Percentiles rank a stretch among this genome's conserved stretches.
These are phyloP conservation scores for Galleria mellonella DNA, from an alignment of 1,140 invertebrate species.

Conservation along the genomic window DNA sequence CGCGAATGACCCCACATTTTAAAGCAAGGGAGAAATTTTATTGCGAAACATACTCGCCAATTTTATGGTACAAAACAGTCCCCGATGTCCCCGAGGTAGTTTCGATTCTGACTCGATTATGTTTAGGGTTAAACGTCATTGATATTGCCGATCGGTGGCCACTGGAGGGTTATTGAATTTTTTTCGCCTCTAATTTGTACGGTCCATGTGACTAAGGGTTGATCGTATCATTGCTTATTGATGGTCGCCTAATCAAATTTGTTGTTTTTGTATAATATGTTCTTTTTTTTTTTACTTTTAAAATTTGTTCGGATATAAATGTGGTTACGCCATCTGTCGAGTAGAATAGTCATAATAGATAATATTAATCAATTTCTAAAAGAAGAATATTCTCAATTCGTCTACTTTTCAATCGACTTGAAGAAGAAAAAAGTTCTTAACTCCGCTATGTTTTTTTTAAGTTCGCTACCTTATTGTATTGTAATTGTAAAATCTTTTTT, in stretches of 20 bases:
- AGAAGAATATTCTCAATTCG: too few species aligned
- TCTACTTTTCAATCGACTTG: too few species aligned
- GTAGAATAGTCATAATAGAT: too few species aligned
- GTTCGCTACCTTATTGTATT: too few species aligned
- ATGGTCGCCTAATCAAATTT: slow-evolving; percentile 44
- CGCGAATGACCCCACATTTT: slow-evolving; percentile 37
- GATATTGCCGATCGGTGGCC: slow-evolving; percentile 57
- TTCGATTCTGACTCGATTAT: slow-evolving; percentile 66
- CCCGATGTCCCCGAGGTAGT: slow-evolving; percentile 67
- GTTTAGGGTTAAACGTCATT: slow-evolving; percentile 71
- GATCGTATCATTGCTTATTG: slow-evolving; percentile 52
- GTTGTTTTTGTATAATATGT: slow-evolving; percentile 3
- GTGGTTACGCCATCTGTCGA: neutral
- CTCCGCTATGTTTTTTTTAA: too few species aligned
- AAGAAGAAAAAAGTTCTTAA: too few species aligned
- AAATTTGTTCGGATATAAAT: slow-evolving; percentile 13
- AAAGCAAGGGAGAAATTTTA: slow-evolving; percentile 51
- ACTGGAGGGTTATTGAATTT: slow-evolving; percentile 60
- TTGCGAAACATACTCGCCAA: slow-evolving; percentile 67
- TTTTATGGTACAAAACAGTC: slow-evolving; percentile 54
- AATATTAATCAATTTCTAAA: too few species aligned
- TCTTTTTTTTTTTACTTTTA: slow-evolving; percentile 14
- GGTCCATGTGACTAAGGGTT: slow-evolving; percentile 48
- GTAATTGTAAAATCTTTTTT: too few species aligned
- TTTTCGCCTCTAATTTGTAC: slow-evolving; percentile 64